Base-by-base conservation (phyloP, 2,113 vertebrate species). In the Panthera tigris region DNA sequence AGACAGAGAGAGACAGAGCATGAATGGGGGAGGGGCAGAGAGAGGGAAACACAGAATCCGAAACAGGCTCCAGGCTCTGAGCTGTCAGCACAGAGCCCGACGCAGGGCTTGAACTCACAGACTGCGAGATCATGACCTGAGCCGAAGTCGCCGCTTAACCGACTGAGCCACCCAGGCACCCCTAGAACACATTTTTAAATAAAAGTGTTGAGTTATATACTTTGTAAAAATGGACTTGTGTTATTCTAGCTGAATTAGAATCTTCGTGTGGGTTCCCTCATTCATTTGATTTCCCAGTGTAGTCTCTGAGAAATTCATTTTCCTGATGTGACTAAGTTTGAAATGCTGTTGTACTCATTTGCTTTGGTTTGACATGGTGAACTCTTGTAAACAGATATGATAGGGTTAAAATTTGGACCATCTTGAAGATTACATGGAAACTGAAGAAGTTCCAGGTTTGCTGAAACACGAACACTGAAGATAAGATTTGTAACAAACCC, bases 341-440 rank as follows among this genome's bases (percentile, higher is more conserved):
- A 33, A 93, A 48, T 36, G 41, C 9, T 93, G 27, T 61, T 91
- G 2, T 29, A 21, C 11, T 89, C 55, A 33, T 82, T 86, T 93
- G 12, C 66, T 82, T 94, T 31, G 19, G 6, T 69, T 81, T 90
- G 33, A 52, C 73, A 36, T 57, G 89, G 3, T 81, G 25, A 88
- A 29, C 50, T 94, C 31, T 23, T 89, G 6, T 27, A 81, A 50
- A n/a, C 65, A 74, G 81, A 19, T 33, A 48, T 18, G 16, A 36
- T 48, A 86, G n/a, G 25, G 69, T 95, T 97, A 95, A 96, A 88
- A 66, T 79, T 23, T 96, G 61, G 29, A 73, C 9, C 36, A n/a
- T 65, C 9, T 68, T 76, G 13, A 68, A 91, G 29, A 66, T 84
- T 76, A 4, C 23, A 31, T 71, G 48, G 84, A 94, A 95, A 92